Percentiles rank a stretch among this genome's conserved stretches.
Conservation (phyloP, 2,113 vertebrate genomes). For the Labrus mixtus region DNA sequence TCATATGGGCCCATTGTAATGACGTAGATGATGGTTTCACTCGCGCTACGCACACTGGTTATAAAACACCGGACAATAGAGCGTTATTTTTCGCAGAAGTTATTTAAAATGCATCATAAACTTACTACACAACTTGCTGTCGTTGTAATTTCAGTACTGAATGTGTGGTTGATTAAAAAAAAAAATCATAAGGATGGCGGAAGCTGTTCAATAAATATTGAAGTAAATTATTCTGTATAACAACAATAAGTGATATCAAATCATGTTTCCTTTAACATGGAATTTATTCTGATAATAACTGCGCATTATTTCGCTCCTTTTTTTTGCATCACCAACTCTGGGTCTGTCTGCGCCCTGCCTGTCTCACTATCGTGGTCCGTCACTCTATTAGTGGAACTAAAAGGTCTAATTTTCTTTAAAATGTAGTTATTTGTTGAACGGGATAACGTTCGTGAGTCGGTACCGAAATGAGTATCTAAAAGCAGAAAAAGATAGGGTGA, state of each 20-base stretch:
- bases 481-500: not conserved
- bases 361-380: conserved; percentile 6
- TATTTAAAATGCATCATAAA: not conserved
- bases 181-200: not conserved
- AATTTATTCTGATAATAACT: not conserved
- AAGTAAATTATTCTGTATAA: no score
- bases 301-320: not conserved
- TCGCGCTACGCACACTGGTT: conserved; percentile 63
- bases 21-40: not conserved
- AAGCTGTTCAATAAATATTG: no score
- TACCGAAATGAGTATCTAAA: no score
- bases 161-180: not conserved
- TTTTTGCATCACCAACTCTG: not conserved
- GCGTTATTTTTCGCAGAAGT: not conserved
- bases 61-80: conserved; percentile 77
- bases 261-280: not conserved
- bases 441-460: no score
- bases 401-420: not conserved
- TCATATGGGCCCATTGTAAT: not conserved
- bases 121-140: not conserved
- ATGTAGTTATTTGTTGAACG: not conserved
- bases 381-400: not conserved
- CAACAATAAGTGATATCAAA: not conserved
- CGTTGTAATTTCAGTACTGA: accelerated
- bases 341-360: not conserved